Base-by-base conservation (phyloP, 2,113 vertebrate genomes). In the Orycteropus afer region DNA sequence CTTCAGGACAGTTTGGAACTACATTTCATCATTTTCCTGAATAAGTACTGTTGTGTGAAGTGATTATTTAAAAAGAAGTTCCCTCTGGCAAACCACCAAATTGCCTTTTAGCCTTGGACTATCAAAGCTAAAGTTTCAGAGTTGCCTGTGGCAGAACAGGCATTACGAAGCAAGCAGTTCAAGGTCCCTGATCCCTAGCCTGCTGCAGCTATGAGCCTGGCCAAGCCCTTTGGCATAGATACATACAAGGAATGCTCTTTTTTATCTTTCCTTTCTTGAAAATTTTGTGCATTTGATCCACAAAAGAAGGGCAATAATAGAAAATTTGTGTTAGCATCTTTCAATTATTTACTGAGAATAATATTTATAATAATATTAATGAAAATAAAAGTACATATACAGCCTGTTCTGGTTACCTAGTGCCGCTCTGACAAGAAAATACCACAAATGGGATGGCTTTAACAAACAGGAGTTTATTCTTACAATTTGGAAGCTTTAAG, bases 21-120 rank as follows among this genome's bases (percentile, higher is more conserved):
- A 29, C 51, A 74, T 90, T 89, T 97, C 71, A 61, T 92, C 85
- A 84, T 97, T 92, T 96, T 74, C 61, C 74, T 78, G 29, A 93
- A 91, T 71, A 67, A 80, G 22, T 47, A 69, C 77, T 93, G 49
- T 78, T 96, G 37, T 92, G 80, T 34, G 65, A 95, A 92, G 55
- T 91, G 53, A 94, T 91, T 95, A 89, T 91, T 95, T 95, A 32
- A 40, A 37, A 78, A 77, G 69, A 94, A 85, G 93, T 89, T 90
- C 59, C 89, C 45, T 90, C 73, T 89, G 92, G 93, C 95, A 34
- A 90, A 77, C 49, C 78, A 59, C 92, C 89, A 94, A 96, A 95
- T 86, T 96, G 95, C 93, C 87, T 88, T 91, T 97, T 95, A 94
- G 87, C 81, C 73, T 92, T 91, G 73, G 93, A 81, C 42, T 96